Percentiles rank a stretch among this genome's conserved stretches.
These are phyloP conservation scores for Nothocercus nigrocapillus DNA, from an alignment of 2,113 vertebrate genomes.

Conservation along the genomic window DNA sequence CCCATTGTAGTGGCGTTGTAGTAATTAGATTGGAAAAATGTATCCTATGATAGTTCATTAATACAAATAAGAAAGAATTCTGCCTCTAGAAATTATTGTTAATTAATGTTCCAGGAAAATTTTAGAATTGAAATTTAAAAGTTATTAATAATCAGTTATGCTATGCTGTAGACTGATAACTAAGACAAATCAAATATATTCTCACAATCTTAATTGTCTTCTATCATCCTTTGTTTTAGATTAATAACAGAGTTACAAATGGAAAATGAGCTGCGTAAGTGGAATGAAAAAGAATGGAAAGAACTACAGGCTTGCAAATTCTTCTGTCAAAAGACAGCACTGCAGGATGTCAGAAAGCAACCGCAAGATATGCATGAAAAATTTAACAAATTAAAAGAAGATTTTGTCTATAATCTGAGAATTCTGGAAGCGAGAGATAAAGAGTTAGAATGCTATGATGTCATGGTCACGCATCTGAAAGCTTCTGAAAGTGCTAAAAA, in stretches of 20 bases:
- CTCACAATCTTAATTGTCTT: not conserved
- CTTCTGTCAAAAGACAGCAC: slow-evolving; percentile 67
- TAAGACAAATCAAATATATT: too few species aligned
- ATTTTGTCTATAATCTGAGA: slow-evolving; percentile 82
- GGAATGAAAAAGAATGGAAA: slow-evolving; percentile 82
- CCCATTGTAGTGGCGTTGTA: not conserved
- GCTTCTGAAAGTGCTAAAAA: slow-evolving; percentile 70
- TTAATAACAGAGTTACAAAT: slow-evolving; percentile 41
- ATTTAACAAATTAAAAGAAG: slow-evolving; percentile 75
- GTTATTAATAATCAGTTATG: not conserved
- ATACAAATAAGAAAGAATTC: not conserved
- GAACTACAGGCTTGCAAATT: slow-evolving; percentile 68
- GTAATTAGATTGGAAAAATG: not conserved
- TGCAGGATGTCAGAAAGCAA: slow-evolving; percentile 61
- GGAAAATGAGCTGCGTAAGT: slow-evolving; percentile 66
- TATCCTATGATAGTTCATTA: not conserved
- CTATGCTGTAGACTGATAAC: not conserved
- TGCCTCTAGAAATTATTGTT: not conserved
- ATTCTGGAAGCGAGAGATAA: slow-evolving; percentile 82
- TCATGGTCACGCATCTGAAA: slow-evolving; percentile 52
- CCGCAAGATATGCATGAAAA: slow-evolving; percentile 66
- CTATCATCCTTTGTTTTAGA: not conserved
- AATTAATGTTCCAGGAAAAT: not conserved
- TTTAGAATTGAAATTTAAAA: not conserved
- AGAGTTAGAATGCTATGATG: slow-evolving; percentile 80